Conservation (phyloP, 2,888 invertebrate species). For the Auanema freiburgensis region DNA sequence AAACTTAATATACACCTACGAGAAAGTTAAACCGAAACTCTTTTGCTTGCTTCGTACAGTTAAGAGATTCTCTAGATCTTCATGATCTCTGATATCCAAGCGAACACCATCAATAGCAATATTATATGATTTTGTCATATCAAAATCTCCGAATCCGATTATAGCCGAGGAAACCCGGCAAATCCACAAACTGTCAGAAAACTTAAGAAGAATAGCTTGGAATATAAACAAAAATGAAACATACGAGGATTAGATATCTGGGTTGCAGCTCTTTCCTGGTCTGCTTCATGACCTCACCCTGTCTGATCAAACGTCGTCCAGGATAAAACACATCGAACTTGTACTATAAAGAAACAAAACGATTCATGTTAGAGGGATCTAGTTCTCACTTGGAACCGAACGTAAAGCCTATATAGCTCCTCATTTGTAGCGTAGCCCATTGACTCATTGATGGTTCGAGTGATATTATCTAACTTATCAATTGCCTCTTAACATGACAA, state of each 20-base stretch:
- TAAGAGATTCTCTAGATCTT: slow-evolving; percentile 27
- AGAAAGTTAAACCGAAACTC: slow-evolving; percentile 30
- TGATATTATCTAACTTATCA: slow-evolving; percentile 44
- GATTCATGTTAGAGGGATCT: no score
- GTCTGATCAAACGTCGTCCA: slow-evolving; percentile 50
- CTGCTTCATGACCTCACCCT: slow-evolving; percentile 54
- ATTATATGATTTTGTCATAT: slow-evolving; percentile 45
- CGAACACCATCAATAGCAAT: slow-evolving; percentile 48
- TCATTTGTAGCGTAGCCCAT: slow-evolving; percentile 50
- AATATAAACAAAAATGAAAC: slow-evolving; percentile 6
- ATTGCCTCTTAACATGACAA: slow-evolving; percentile 43
- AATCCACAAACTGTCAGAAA: slow-evolving; percentile 56
- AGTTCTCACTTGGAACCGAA: slow-evolving; percentile 53
- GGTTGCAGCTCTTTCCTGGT: slow-evolving; percentile 52
- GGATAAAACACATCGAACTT: slow-evolving; percentile 55
- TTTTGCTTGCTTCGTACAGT: slow-evolving; percentile 29
- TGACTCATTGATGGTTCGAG: slow-evolving; percentile 49
- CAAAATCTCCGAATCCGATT: slow-evolving; percentile 32
- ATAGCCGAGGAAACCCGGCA: slow-evolving; percentile 39
- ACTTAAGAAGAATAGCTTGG: slow-evolving; percentile 34
- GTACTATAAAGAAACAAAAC: slow-evolving; percentile 39
- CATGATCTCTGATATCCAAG: slow-evolving; percentile 26
- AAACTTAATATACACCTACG: no score
- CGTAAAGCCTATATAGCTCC: slow-evolving; percentile 46
- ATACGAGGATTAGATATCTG: slow-evolving; percentile 50